These are phyloP conservation scores for Mormyrops attenuatus DNA, from an alignment of 2,797 vertebrate species.

Conservation along the genomic window DNA sequence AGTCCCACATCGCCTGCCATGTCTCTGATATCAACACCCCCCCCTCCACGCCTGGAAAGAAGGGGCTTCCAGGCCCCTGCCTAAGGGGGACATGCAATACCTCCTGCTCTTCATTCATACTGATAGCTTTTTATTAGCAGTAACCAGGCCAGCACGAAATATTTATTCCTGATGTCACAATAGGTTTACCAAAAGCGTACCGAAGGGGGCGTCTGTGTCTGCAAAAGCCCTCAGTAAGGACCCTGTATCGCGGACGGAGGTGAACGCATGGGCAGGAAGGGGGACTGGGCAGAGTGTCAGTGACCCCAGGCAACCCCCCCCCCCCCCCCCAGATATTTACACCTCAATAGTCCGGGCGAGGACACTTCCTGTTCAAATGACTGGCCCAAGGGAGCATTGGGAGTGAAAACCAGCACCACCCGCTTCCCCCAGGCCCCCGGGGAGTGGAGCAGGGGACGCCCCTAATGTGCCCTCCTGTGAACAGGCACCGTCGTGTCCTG, in stretches of 20 bases:
- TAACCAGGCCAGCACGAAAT: neutral
- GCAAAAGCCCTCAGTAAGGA: constrained; percentile 12
- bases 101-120: neutral
- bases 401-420: neutral
- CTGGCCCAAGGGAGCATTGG: neutral
- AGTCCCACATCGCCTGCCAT: neutral
- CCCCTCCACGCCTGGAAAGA: neutral
- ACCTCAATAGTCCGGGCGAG: neutral
- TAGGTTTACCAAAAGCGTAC: neutral
- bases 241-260: neutral
- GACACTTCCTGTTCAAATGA: neutral
- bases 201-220: neutral
- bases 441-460: neutral
- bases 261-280: no score
- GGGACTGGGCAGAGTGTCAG: neutral
- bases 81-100: neutral
- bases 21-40: neutral
- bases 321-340: neutral
- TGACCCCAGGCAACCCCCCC: neutral
- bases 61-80: neutral
- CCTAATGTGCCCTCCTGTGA: neutral
- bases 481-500: neutral
- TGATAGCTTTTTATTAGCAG: neutral
- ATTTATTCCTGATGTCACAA: neutral
- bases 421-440: neutral